phyloP scores from a whole-genome alignment of 2,888 invertebrate genomes.

The Plebejus argus region DNA sequence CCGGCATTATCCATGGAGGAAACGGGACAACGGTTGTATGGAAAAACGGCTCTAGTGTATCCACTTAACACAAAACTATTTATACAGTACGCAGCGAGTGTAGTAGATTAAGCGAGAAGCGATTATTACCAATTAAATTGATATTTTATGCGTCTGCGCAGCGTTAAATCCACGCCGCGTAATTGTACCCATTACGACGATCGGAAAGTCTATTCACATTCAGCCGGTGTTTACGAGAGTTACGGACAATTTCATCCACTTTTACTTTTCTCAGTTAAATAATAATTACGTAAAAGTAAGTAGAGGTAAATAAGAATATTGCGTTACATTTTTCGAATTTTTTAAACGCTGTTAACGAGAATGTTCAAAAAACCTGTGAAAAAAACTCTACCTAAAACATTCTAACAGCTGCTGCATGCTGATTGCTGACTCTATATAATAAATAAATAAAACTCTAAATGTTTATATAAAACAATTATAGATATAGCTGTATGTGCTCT shows the following conservation, averaged over 20 bases:
- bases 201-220: constrained; percentile 33
- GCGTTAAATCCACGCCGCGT: constrained; percentile 11
- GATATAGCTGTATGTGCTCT: too few relatives aligned
- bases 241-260: constrained; percentile 15
- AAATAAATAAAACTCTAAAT: too few relatives aligned
- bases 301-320: neutral
- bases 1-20: too few relatives aligned
- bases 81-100: neutral
- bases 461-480: too few relatives aligned
- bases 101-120: neutral
- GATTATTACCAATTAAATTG: constrained; percentile 19
- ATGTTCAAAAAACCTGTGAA: neutral
- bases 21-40: too few relatives aligned
- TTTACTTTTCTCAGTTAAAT: constrained; percentile 28
- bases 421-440: too few relatives aligned
- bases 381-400: neutral
- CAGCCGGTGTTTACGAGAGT: constrained; percentile 13
- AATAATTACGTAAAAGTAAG: constrained; percentile 5
- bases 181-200: constrained; percentile 23
- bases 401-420: neutral
- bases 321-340: neutral
- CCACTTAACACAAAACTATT: neutral
- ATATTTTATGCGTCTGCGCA: constrained; percentile 14
- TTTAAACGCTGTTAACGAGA: neutral
- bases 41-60: too few relatives aligned